These are phyloP conservation scores for Drosophila diplacantha DNA, from an alignment of 2,888 invertebrate genomes.

Conservation along the genomic window DNA sequence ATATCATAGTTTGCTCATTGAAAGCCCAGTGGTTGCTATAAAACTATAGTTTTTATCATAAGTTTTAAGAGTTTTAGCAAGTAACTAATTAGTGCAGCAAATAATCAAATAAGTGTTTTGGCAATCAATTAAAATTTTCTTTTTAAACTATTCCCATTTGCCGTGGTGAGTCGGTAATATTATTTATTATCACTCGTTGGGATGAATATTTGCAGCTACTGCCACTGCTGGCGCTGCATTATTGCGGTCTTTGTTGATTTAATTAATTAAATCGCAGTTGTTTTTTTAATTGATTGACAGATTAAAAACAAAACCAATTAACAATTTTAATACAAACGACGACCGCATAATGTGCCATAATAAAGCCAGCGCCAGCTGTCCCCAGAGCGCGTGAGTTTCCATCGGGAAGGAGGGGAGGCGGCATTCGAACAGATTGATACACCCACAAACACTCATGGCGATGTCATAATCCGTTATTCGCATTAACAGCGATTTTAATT, in stretches of 20 bases:
- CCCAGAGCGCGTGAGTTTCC: conserved; percentile 6
- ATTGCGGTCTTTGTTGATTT: conserved; percentile 73
- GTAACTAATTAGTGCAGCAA: background rate
- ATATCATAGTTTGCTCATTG: background rate
- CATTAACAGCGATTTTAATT: conserved; percentile 72
- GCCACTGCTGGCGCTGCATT: conserved; percentile 62
- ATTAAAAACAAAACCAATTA: conserved; percentile 75
- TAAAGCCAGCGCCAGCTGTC: conserved; percentile 54
- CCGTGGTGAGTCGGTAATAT: conserved; percentile 29
- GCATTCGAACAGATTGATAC: conserved; percentile 34
- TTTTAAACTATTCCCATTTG: background rate
- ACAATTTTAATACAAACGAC: conserved; percentile 75
- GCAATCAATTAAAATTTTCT: background rate
- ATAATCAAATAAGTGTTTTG: background rate
- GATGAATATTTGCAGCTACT: conserved; percentile 35
- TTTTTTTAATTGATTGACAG: conserved; percentile 75
- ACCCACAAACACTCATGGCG: conserved; percentile 49
- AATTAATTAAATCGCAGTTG: conserved; percentile 73
- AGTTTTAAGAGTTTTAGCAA: background rate
- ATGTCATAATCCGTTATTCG: conserved; percentile 72
- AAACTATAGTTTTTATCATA: background rate
- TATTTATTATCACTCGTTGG: conserved; percentile 45
- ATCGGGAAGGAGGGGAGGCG: background rate
- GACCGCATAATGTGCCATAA: conserved; percentile 74
- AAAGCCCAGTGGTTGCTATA: background rate